phyloP scores from a whole-genome alignment of 2,113 vertebrate genomes.

The Phalacrocorax brasilianus region DNA sequence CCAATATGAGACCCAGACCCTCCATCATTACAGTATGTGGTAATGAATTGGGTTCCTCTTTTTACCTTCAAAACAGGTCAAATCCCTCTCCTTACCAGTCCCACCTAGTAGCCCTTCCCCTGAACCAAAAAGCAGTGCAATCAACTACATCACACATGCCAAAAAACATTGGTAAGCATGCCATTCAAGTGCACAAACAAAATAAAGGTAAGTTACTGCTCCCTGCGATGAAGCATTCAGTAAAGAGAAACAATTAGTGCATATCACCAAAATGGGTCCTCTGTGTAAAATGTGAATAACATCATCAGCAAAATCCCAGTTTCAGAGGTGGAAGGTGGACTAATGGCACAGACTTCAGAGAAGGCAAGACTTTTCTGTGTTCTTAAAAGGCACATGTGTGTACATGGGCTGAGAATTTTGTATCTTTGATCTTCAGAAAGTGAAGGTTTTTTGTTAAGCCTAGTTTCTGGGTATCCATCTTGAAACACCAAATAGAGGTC shows the following conservation, averaged over 20 bases:
- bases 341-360: neutral
- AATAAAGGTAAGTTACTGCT: neutral
- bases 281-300: neutral
- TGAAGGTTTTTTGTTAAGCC: neutral
- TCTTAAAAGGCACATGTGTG: fast-evolving
- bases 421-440: neutral
- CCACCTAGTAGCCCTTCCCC: neutral
- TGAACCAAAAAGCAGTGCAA: neutral
- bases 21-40: neutral
- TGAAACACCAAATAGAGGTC: neutral
- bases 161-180: fast-evolving
- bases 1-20: neutral
- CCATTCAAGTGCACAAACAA: neutral
- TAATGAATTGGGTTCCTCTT: neutral
- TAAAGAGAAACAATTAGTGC: neutral
- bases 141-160: neutral
- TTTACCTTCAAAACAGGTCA: neutral
- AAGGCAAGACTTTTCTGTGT: neutral
- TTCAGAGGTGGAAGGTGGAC: neutral
- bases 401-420: neutral
- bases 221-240: neutral
- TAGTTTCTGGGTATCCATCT: neutral
- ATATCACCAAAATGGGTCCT: neutral
- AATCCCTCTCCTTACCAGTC: neutral
- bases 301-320: neutral